These are phyloP conservation scores for Pantherophis alleghaniensis DNA, from an alignment of 2,797 vertebrate genomes.

Conservation along the genomic window DNA sequence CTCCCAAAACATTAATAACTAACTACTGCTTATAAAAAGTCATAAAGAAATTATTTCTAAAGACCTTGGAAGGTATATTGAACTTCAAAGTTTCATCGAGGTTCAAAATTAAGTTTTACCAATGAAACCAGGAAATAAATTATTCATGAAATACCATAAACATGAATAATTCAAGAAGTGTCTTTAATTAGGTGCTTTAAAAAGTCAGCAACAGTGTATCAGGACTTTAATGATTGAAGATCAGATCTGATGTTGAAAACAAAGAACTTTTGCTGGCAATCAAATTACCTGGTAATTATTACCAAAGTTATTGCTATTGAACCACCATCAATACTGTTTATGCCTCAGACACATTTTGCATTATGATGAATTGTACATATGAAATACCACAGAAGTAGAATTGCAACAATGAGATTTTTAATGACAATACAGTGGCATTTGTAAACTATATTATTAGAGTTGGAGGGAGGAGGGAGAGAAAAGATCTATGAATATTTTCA, in stretches of 20 bases:
- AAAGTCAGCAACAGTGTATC: slow-evolving; percentile 24
- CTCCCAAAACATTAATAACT: slow-evolving; percentile 25
- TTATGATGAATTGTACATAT: slow-evolving; percentile 40
- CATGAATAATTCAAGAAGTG: slow-evolving; percentile 58
- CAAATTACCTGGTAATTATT: slow-evolving; percentile 62
- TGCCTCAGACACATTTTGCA: slow-evolving; percentile 23
- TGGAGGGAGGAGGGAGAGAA: slow-evolving; percentile 38
- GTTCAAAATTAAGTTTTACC: slow-evolving; percentile 57
- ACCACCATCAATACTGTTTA: slow-evolving; percentile 52
- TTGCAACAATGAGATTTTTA: slow-evolving; percentile 47
- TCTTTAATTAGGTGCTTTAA: slow-evolving; percentile 57
- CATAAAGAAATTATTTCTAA: slow-evolving; percentile 32
- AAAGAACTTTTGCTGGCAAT: slow-evolving; percentile 55
- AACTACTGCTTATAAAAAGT: slow-evolving; percentile 11
- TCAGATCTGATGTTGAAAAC: slow-evolving; percentile 47
- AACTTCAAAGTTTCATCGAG: slow-evolving; percentile 46
- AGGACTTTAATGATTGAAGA: slow-evolving; percentile 46
- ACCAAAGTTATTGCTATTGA: slow-evolving; percentile 39
- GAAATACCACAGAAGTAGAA: slow-evolving; percentile 43
- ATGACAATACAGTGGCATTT: slow-evolving; percentile 46
- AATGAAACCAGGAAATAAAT: slow-evolving; percentile 58
- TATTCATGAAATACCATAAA: slow-evolving; percentile 53
- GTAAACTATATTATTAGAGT: not conserved
- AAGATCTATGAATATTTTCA: slow-evolving; percentile 23
- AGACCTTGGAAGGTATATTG: slow-evolving; percentile 45